These are phyloP conservation scores for Eupsilia transversa DNA, from an alignment of 2,888 invertebrate genomes.

Conservation along the genomic window DNA sequence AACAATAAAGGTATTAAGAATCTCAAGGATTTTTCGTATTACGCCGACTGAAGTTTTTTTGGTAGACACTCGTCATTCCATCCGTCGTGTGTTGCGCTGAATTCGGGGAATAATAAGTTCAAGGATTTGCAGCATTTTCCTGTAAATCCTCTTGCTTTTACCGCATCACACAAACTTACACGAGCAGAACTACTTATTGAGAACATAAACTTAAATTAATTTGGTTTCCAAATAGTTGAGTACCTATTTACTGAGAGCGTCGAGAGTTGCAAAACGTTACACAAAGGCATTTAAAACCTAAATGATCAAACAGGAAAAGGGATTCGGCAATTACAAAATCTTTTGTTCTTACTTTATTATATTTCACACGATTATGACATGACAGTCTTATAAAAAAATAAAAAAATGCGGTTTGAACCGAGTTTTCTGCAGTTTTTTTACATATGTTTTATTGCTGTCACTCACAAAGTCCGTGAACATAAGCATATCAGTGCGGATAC, in stretches of 20 bases:
- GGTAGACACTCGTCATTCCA: background rate
- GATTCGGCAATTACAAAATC: background rate
- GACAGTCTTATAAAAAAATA: background rate
- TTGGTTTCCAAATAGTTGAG: background rate
- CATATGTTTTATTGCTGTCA: background rate
- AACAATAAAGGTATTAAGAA: slow-evolving; percentile 27
- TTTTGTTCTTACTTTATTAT: background rate
- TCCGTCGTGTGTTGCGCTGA: background rate
- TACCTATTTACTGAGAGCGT: too few species aligned
- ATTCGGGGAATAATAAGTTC: slow-evolving; percentile 6
- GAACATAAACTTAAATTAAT: background rate
- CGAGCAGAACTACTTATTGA: background rate
- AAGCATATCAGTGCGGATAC: background rate
- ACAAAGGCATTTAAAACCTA: background rate
- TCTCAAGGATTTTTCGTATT: slow-evolving; percentile 35
- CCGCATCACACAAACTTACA: background rate
- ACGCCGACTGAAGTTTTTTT: slow-evolving; percentile 24
- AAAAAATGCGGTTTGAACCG: too few species aligned
- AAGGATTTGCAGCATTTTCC: background rate
- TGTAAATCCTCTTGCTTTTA: background rate
- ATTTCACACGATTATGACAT: background rate
- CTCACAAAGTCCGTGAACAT: background rate
- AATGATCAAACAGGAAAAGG: background rate
- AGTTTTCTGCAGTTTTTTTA: background rate
- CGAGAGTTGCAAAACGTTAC: background rate